A percentile compares a stretch with the other conserved stretches of the same genome.
Evolutionary conservation across 2,113 vertebrate species (phyloP).

Genomic region (Daphoenositta chrysoptera): DNA sequence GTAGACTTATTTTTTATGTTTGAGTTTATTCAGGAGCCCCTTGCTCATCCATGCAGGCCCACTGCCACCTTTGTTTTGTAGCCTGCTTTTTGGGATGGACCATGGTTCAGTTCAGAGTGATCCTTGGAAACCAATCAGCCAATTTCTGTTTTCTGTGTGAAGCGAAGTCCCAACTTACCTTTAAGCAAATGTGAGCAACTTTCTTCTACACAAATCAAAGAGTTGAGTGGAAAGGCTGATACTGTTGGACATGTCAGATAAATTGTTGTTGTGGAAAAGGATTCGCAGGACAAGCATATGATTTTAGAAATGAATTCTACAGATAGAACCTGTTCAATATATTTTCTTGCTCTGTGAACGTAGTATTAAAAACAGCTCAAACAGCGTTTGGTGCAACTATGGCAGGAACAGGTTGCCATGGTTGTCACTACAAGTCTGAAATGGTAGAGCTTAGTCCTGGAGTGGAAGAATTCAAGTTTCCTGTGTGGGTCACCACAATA

Average conservation of each 20-base stretch:
- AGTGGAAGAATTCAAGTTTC: neutral
- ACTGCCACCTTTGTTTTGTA: neutral
- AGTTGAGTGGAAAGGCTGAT: neutral
- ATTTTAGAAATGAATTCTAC: neutral
- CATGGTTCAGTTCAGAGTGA: neutral
- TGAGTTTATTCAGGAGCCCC: neutral
- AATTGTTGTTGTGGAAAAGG: neutral
- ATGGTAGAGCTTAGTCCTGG: neutral
- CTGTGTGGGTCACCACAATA: neutral
- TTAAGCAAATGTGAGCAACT: neutral
- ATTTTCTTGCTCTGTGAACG: neutral
- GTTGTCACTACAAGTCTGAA: neutral
- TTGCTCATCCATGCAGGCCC: neutral
- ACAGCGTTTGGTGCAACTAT: neutral
- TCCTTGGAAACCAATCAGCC: neutral
- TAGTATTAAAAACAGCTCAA: neutral
- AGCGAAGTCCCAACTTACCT: neutral
- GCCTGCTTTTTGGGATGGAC: neutral
- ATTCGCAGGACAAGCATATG: neutral
- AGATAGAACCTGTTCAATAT: neutral
- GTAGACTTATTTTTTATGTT: neutral
- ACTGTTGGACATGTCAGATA: neutral
- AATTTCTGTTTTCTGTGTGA: neutral
- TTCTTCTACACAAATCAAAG: neutral
- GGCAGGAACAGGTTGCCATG: neutral